Conservation (phyloP, 2,888 invertebrate species). For the Plagiodera versicolora region DNA sequence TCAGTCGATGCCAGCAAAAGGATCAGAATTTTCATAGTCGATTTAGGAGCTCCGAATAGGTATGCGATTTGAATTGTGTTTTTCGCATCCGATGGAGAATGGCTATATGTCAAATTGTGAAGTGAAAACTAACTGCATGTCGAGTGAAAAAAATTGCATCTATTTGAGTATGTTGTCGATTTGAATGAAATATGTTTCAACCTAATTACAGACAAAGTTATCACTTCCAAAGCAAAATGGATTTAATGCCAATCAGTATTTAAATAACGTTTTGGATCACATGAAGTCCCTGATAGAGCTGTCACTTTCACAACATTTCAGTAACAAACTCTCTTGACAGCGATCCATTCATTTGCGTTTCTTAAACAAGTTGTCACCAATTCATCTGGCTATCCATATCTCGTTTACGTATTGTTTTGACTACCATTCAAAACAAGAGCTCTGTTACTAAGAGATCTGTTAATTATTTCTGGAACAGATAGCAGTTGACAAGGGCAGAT, state of each 20-base stretch:
- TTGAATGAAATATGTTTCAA: too few species aligned
- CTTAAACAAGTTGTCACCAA: neutral
- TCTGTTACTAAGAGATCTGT: conserved; percentile 23
- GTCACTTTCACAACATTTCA: neutral
- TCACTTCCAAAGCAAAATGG: too few species aligned
- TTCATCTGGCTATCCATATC: conserved; percentile 26
- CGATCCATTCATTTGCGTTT: conserved; percentile 3
- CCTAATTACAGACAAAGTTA: too few species aligned
- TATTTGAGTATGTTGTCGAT: too few species aligned
- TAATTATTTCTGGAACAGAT: conserved; percentile 19
- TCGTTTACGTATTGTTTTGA: conserved; percentile 36
- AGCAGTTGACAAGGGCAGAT: conserved; percentile 21
- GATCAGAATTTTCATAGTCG: conserved; percentile 35
- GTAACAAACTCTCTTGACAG: neutral
- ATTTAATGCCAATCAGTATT: too few species aligned
- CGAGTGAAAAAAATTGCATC: too few species aligned
- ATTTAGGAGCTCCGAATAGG: conserved; percentile 4
- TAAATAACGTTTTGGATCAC: too few species aligned
- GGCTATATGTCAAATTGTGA: neutral
- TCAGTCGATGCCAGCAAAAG: conserved; percentile 47
- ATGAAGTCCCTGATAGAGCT: too few species aligned
- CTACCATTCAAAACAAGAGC: conserved; percentile 17
- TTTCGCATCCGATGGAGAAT: neutral
- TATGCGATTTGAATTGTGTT: neutral
- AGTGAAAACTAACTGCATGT: neutral